These are phyloP conservation scores for Liasis olivaceus DNA, from an alignment of 2,797 vertebrate species.

Conservation along the genomic window DNA sequence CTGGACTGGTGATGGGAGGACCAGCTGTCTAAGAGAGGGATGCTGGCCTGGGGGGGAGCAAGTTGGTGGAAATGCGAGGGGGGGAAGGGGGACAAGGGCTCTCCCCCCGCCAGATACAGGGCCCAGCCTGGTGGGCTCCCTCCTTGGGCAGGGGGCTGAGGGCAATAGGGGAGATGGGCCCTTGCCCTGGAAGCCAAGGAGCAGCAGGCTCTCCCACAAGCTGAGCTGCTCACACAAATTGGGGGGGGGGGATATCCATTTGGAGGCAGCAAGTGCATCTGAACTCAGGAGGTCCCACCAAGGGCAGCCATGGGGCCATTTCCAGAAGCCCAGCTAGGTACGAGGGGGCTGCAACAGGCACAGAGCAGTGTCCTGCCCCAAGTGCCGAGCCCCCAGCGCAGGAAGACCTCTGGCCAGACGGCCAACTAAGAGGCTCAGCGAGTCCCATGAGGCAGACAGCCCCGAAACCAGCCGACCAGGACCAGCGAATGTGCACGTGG, in stretches of 20 bases:
- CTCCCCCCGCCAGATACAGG: no score
- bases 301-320: not conserved
- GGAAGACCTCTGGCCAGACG: not conserved
- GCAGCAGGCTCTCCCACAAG: not conserved
- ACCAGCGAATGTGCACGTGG: no score
- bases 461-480: not conserved
- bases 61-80: not conserved
- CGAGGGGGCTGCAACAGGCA: no score
- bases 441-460: not conserved
- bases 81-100: not conserved
- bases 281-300: not conserved
- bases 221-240: not conserved
- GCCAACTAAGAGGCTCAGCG: no score
- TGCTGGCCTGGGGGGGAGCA: not conserved
- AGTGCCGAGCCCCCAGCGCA: not conserved
- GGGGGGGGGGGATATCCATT: not conserved
- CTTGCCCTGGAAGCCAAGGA: not conserved
- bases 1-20: not conserved
- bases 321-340: not conserved
- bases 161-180: not conserved
- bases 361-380: not conserved
- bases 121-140: not conserved
- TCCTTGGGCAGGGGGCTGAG: not conserved
- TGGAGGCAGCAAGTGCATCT: not conserved
- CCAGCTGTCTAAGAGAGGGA: not conserved